Percentiles rank a stretch among this genome's conserved stretches.
These are phyloP conservation scores for Larimichthys crocea DNA, from an alignment of 2,113 vertebrate species.

Conservation along the genomic window DNA sequence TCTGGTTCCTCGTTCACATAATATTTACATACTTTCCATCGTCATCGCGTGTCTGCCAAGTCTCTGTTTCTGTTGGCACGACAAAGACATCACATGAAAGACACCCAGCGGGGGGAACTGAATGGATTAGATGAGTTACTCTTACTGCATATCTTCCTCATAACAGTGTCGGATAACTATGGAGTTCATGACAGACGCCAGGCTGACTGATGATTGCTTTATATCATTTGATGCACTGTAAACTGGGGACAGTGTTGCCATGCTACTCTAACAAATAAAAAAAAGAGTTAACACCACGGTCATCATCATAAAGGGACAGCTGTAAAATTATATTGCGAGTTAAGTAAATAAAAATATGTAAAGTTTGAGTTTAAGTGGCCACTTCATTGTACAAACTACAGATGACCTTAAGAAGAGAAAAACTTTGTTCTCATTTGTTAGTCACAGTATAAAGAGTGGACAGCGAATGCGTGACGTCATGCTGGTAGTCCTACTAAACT, in stretches of 20 bases:
- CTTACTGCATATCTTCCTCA: conserved; percentile 53
- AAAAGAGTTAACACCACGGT: neutral
- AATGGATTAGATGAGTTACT: conserved; percentile 41
- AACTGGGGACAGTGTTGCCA: conserved; percentile 2
- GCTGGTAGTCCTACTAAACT: too few species aligned
- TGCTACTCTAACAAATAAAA: conserved; percentile 38
- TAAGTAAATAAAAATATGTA: neutral
- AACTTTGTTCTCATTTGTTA: too few species aligned
- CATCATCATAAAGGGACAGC: neutral
- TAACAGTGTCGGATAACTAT: conserved; percentile 49
- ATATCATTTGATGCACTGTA: conserved; percentile 21
- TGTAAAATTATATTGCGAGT: neutral
- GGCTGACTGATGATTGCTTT: conserved; percentile 26
- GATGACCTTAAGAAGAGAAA: too few species aligned
- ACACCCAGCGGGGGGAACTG: conserved; percentile 18
- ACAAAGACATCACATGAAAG: conserved; percentile 42
- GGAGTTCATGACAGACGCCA: conserved; percentile 38
- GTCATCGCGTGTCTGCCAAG: neutral
- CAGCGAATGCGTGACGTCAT: too few species aligned
- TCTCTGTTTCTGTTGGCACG: neutral
- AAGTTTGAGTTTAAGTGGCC: neutral
- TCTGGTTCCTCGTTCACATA: neutral
- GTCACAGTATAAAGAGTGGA: too few species aligned
- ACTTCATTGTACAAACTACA: neutral
- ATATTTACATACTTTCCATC: conserved; percentile 21